Evolutionary conservation across 2,888 invertebrate species (phyloP), one percentile per base, ranked within the genome.

Genomic region (Oxystoma pomonae): DNA sequence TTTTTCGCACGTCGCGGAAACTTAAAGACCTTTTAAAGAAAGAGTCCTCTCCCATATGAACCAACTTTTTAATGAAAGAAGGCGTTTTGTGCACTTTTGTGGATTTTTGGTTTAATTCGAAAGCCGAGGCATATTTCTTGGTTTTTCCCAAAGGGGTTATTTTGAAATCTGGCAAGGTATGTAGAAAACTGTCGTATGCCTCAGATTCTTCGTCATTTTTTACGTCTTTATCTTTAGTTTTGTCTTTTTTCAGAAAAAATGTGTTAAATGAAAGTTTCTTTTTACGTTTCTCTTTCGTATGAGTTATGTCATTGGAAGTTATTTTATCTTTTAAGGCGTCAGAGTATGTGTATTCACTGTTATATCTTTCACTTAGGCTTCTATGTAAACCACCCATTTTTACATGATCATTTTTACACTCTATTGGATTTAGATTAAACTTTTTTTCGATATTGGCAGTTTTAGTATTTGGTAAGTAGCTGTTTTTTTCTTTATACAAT

Each of bases 21-120:
- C 80, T 80, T 51, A 80, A 69, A 20, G 78, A 78, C 16, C 80
- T 69, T 62, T 74, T 76, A 12, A 81, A 68, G 20, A 76, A 73
- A 0, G 77, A 75, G 16, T 78, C 77, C 52, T 77, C 75, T 5
- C 74, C 70, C 12, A 78, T 71, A 58, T 72, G 69, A 2, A 76
- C 68, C 9, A 76, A 68, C 66, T 76, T 78, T 68, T 76, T 76
- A 5, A 79, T 71, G 53, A 79, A 75, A 2, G 79, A 78, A 0
- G 76, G 73, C 5, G 75, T 76, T 16, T 77, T 69, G 12, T 72
- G 69, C 1, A 74, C 62, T 60, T 66, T 62, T n/a, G 57, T 55
- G 0, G 58, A 51, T 55, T 68, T 59, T 22, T 70, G 68, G 64
- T 67, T 72, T 16, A 77, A 69, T 58, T 78, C 77, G 52, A 75